Percentiles rank a stretch among this genome's conserved stretches.
Conservation (phyloP, 2,113 vertebrate species). For the Labrus mixtus region DNA sequence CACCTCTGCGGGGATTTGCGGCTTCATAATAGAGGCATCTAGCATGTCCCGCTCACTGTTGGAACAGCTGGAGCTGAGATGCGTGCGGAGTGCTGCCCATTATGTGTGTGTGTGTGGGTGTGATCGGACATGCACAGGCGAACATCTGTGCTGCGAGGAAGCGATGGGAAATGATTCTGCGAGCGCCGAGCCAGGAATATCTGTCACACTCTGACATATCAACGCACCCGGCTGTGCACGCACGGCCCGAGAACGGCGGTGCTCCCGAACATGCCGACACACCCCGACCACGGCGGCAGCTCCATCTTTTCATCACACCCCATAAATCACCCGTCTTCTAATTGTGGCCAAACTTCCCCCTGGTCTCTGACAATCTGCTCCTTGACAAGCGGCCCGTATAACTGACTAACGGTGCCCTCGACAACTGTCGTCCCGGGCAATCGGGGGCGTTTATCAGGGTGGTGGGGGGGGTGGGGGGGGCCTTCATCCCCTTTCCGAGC, state of each 20-base stretch:
- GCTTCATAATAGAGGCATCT: conserved; percentile 76
- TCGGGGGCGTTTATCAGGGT: conserved; percentile 57
- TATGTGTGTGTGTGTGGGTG: conserved; percentile 26
- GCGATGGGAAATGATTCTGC: conserved; percentile 69
- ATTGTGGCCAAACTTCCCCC: conserved; percentile 69
- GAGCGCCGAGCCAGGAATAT: conserved; percentile 56
- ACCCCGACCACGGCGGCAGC: conserved; percentile 1
- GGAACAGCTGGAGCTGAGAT: conserved; percentile 77
- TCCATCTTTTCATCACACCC: conserved; percentile 22
- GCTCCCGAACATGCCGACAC: conserved; percentile 29
- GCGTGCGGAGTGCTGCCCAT: conserved; percentile 34
- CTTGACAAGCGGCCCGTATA: conserved; percentile 72
- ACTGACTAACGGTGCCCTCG: conserved; percentile 70
- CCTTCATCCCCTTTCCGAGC: conserved; percentile 37
- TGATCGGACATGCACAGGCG: conserved; percentile 37
- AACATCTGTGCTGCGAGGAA: conserved; percentile 72
- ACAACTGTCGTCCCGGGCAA: conserved; percentile 57
- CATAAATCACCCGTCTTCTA: conserved; percentile 75
- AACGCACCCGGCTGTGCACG: conserved; percentile 40
- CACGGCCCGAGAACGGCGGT: conserved; percentile 26
- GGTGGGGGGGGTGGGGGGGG: too few species aligned
- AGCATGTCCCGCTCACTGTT: conserved; percentile 72
- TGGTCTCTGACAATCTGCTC: conserved; percentile 75
- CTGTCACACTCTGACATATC: conserved; percentile 65
- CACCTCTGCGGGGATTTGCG: conserved; percentile 67